These are phyloP conservation scores for Mylabris sibirica DNA, from an alignment of 2,888 invertebrate species.

Conservation along the genomic window DNA sequence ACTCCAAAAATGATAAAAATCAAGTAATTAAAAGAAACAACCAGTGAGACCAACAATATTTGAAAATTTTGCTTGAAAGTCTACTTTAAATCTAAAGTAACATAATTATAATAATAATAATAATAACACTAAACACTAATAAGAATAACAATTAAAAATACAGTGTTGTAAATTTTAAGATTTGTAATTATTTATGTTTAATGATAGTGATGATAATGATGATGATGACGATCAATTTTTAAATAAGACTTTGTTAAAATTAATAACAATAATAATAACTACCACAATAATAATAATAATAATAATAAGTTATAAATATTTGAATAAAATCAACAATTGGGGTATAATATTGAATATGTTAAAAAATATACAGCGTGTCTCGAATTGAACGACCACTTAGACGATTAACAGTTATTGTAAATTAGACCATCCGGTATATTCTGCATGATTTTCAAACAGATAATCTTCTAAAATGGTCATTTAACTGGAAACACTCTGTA, in stretches of 20 bases:
- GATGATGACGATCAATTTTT: constrained; percentile 11
- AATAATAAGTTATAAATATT: background rate
- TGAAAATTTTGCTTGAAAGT: constrained; percentile 46
- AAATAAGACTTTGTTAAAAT: constrained; percentile 4
- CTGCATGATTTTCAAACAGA: too few relatives aligned
- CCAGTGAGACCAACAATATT: constrained; percentile 59
- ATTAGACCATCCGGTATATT: too few relatives aligned
- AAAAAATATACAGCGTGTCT: background rate
- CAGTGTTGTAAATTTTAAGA: constrained; percentile 1
- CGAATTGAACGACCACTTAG: too few relatives aligned
- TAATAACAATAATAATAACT: background rate
- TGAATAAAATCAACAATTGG: background rate
- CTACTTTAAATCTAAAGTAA: background rate
- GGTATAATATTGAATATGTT: constrained; percentile 10
- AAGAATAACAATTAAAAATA: constrained; percentile 1
- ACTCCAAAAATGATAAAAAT: background rate
- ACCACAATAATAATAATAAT: background rate
- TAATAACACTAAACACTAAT: background rate
- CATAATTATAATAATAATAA: constrained; percentile 29
- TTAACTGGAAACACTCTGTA: background rate
- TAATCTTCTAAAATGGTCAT: too few relatives aligned
- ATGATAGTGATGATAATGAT: constrained; percentile 1
- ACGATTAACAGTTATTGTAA: too few relatives aligned
- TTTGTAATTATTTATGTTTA: constrained; percentile 8
- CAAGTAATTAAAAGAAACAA: too few relatives aligned